Evolutionary conservation across 2,113 vertebrate genomes (phyloP).

Genomic region (Hippocampus comes): DNA sequence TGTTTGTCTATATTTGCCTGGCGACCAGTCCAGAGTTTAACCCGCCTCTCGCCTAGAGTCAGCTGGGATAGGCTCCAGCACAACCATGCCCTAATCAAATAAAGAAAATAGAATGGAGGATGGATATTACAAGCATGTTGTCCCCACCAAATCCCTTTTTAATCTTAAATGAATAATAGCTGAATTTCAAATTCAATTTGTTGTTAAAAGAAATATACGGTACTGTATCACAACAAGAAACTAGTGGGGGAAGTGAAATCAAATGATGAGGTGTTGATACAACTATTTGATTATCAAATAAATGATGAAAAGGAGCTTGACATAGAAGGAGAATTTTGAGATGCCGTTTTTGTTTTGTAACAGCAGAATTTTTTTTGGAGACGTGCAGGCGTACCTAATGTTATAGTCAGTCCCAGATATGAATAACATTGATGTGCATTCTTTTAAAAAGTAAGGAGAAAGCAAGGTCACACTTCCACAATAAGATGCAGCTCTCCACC

Average conservation of each 20-base stretch:
- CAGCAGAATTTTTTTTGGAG: neutral
- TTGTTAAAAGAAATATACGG: neutral
- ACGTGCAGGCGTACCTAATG: neutral
- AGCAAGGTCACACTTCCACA: conserved; percentile 6
- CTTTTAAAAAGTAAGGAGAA: neutral
- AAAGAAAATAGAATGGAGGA: too few relatives aligned
- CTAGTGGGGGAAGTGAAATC: too few relatives aligned
- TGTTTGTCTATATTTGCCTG: too few relatives aligned
- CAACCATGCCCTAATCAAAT: too few relatives aligned
- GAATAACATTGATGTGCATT: neutral
- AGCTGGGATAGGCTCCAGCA: too few relatives aligned
- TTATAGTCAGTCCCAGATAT: neutral
- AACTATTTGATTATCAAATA: too few relatives aligned
- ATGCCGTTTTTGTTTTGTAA: neutral
- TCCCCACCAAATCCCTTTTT: neutral
- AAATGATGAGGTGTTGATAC: too few relatives aligned
- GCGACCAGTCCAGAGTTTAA: too few relatives aligned
- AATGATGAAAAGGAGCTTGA: too few relatives aligned
- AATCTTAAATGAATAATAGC: neutral
- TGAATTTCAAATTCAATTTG: neutral
- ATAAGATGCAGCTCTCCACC: neutral
- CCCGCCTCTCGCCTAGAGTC: too few relatives aligned
- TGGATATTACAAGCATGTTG: neutral
- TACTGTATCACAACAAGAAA: too few relatives aligned
- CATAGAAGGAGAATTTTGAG: neutral